Percentiles rank a stretch among this genome's conserved stretches.
Evolutionary conservation across 2,113 vertebrate species (phyloP).

Genomic region (Burhinus oedicnemus): DNA sequence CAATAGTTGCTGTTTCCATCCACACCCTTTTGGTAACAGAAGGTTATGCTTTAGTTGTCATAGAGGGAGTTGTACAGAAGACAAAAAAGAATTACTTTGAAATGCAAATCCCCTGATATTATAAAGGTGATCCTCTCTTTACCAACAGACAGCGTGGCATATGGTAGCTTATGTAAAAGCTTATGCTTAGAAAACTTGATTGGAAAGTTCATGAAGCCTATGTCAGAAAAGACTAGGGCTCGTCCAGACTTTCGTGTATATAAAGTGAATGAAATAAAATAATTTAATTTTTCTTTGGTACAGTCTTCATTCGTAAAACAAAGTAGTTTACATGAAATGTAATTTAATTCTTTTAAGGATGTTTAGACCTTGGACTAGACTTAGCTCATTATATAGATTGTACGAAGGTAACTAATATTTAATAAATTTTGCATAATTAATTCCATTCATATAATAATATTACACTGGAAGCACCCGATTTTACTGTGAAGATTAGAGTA

Average conservation of each 20-base stretch:
- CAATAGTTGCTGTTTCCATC: neutral
- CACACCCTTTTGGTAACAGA: neutral
- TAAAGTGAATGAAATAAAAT: neutral
- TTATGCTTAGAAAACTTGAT: neutral
- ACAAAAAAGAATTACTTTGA: neutral
- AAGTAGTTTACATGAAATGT: neutral
- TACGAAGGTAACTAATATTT: neutral
- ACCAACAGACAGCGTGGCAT: neutral
- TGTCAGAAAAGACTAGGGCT: neutral
- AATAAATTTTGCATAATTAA: neutral
- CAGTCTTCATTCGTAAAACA: neutral
- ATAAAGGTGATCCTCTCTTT: neutral
- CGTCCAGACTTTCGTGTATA: neutral
- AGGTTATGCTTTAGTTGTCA: neutral
- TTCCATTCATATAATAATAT: neutral
- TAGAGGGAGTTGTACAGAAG: neutral
- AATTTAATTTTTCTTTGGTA: neutral
- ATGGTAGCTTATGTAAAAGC: neutral
- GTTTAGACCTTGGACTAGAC: neutral
- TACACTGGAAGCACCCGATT: neutral
- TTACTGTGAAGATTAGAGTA: neutral
- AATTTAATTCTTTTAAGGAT: neutral
- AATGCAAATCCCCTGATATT: neutral
- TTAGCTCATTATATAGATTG: neutral
- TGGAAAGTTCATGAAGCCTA: neutral